A percentile compares a stretch with the other conserved stretches of the same genome.
Conservation (phyloP, 1,140 invertebrate species). For the Venustaconcha ellipsiformis region DNA sequence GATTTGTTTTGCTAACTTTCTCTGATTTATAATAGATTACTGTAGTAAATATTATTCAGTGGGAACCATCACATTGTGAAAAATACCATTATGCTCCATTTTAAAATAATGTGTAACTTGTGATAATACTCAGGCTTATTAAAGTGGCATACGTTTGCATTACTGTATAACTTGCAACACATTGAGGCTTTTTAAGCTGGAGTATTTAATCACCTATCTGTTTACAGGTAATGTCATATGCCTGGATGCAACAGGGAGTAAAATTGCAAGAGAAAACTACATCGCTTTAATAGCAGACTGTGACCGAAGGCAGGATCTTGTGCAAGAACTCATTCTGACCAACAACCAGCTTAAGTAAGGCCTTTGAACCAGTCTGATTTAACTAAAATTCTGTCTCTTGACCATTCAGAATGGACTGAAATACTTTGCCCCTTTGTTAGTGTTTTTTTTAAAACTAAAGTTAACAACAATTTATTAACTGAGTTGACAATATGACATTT, state of each 20-base stretch:
- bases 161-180: too few relatives aligned
- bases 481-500: neutral
- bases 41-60: too few relatives aligned
- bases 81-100: too few relatives aligned
- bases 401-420: neutral
- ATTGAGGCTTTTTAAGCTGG: neutral
- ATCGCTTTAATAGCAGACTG: neutral
- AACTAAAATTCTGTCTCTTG: neutral
- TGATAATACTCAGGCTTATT: too few relatives aligned
- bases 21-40: too few relatives aligned
- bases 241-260: conserved; percentile 34
- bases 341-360: neutral
- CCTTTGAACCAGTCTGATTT: neutral
- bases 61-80: too few relatives aligned
- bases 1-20: too few relatives aligned
- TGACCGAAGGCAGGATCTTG: too few relatives aligned
- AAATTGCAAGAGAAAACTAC: conserved; percentile 34
- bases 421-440: neutral
- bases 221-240: conserved; percentile 30
- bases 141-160: too few relatives aligned
- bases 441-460: neutral
- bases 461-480: neutral
- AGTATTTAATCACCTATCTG: conserved; percentile 4
- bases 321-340: too few relatives aligned
- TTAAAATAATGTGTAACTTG: neutral